These are phyloP conservation scores for Agonum fuliginosum DNA, from an alignment of 2,888 invertebrate genomes.

Conservation along the genomic window DNA sequence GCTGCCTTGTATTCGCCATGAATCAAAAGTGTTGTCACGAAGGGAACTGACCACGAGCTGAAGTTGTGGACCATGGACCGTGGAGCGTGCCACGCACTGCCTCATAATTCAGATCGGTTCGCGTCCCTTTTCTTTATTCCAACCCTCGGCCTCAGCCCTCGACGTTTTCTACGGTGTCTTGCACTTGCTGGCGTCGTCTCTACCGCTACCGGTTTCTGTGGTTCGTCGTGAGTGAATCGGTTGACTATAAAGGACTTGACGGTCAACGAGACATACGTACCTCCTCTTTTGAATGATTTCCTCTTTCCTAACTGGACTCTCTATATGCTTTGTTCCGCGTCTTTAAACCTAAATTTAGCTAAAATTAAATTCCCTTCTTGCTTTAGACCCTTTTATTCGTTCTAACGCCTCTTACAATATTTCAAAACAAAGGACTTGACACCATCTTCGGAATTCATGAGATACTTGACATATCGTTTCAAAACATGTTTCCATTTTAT, in stretches of 20 bases:
- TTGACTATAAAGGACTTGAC: constrained; percentile 49
- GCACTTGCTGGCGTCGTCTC: constrained; percentile 8
- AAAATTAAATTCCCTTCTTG: constrained; percentile 48
- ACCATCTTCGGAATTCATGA: constrained; percentile 22
- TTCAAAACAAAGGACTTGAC: constrained; percentile 28
- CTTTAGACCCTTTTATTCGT: constrained; percentile 30
- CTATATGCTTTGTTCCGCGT: constrained; percentile 10
- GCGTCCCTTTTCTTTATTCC: constrained; percentile 27
- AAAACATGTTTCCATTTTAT: constrained; percentile 7
- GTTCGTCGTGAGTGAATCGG: constrained; percentile 46
- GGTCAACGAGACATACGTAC: constrained; percentile 12
- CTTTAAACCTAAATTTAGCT: constrained; percentile 49
- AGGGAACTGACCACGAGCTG: constrained; percentile 36
- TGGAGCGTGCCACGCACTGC: constrained; percentile 13
- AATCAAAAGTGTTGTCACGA: constrained; percentile 62
- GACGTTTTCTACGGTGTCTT: background rate
- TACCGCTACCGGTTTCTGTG: constrained; percentile 20
- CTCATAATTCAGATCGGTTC: constrained; percentile 55
- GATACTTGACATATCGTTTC: constrained; percentile 12
- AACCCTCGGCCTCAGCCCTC: background rate
- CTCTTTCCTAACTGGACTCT: background rate
- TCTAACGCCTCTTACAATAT: constrained; percentile 7
- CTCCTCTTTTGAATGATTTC: constrained; percentile 51
- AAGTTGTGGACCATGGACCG: constrained; percentile 7
- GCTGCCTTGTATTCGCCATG: constrained; percentile 63